Conservation (phyloP, 2,888 invertebrate species). For the Eledone cirrhosa region DNA sequence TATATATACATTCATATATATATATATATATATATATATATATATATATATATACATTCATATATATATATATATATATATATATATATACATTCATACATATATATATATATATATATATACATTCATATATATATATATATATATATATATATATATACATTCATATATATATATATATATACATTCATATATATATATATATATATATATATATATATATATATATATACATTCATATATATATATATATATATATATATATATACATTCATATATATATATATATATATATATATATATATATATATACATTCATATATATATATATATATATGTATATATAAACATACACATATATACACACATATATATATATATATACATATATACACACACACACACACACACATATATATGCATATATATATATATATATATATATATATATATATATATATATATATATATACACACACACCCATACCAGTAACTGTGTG, state of each 20-base stretch:
- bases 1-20: neutral
- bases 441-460: slow-evolving; percentile 2
- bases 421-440: neutral
- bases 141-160: neutral
- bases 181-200: neutral
- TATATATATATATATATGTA: neutral
- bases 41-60: neutral
- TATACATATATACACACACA: neutral
- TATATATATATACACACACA: neutral
- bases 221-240: neutral
- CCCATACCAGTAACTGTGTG: neutral
- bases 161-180: neutral
- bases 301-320: neutral
- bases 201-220: neutral
- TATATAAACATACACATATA: neutral
- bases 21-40: slow-evolving; percentile 2
- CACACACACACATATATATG: neutral
- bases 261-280: neutral
- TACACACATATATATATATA: neutral
- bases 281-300: neutral
- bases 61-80: neutral
- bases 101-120: slow-evolving; percentile 2
- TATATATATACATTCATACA: neutral
- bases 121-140: neutral
- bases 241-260: neutral